A percentile compares a stretch with the other conserved stretches of the same genome.
Evolutionary conservation across 2,113 vertebrate genomes (phyloP).

Genomic region (Fulica atra): DNA sequence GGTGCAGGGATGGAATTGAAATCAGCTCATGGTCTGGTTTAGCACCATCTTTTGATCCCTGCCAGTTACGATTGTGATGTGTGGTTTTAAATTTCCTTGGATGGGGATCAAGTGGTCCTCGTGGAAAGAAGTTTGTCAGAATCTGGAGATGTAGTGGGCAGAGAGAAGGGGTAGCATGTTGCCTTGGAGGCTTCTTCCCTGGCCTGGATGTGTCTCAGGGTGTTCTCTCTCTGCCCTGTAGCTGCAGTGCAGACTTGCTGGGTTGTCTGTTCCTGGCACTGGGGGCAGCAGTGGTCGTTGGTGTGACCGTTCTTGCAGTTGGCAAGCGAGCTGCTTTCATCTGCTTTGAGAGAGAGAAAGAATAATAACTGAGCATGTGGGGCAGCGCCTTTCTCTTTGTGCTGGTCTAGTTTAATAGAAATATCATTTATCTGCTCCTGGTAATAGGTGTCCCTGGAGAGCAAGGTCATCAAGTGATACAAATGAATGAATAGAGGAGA

Average conservation of each 20-base stretch:
- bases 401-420: background rate
- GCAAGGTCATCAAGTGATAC: constrained; percentile 20
- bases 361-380: background rate
- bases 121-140: background rate
- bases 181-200: background rate
- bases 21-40: background rate
- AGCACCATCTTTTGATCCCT: background rate
- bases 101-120: fast-evolving
- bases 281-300: background rate
- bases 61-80: background rate
- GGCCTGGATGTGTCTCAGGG: background rate
- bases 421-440: constrained; percentile 9
- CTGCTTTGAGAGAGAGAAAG: background rate
- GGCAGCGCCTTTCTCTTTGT: background rate
- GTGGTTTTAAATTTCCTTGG: background rate
- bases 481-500: constrained; percentile 16
- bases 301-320: background rate
- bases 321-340: background rate
- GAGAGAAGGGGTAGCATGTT: background rate
- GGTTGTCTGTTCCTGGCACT: background rate
- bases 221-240: background rate
- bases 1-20: background rate
- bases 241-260: background rate
- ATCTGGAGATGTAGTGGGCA: background rate
- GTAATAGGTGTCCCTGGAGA: constrained; percentile 35